Base-by-base conservation (phyloP, 2,113 vertebrate genomes). In the Hiodon alosoides region DNA sequence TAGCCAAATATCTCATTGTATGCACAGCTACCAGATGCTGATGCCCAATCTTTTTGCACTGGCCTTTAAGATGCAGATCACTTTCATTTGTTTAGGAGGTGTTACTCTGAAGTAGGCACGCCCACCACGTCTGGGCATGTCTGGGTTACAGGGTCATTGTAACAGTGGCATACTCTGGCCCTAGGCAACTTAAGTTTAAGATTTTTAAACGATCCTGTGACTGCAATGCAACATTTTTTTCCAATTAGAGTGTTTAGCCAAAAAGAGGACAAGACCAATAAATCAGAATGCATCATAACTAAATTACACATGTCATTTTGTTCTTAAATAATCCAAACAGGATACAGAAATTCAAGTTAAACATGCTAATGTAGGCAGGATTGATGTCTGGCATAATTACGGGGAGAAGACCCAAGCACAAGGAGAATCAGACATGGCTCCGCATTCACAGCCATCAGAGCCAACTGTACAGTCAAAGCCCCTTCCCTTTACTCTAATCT, bases 281-380 rank as follows among this genome's bases (percentile, higher is more conserved):
- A 1, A 13, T 13, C 9, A 60, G 10, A 60, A 14, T 2, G 11
- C 13, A 7, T 4, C 59, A 0, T 60, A 60, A 60, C n/a, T 60
- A 60, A 60, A 60, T 60, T 31, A 60, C n/a, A 60, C 4, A n/a
- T n/a, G 13, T 60, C 10, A 60, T 60, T 14, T 14, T 60, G n/a
- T 60, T 14, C 7, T 60, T 60, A 14, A 1, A 4, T 4, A 60
- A 60, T 31, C 31, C 31, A 4, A 60, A 60, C 4, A 2, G 59
- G n/a, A 60, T 60, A 31, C 31, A 31, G 59, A 7, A 10, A 57
- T 57, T 57, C 10, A 57, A 10, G 54, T 13, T 14, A 2, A 13
- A 60, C 59, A 60, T 60, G 59, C 59, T 13, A 60, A 60, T 60
- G 59, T 60, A 60, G n/a, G 59, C 59, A 60, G 59, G 59, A 31